Evolutionary conservation across 2,888 invertebrate genomes (phyloP), one percentile per base, ranked within the genome.

Genomic region (Neoitamus cyanurus): DNA sequence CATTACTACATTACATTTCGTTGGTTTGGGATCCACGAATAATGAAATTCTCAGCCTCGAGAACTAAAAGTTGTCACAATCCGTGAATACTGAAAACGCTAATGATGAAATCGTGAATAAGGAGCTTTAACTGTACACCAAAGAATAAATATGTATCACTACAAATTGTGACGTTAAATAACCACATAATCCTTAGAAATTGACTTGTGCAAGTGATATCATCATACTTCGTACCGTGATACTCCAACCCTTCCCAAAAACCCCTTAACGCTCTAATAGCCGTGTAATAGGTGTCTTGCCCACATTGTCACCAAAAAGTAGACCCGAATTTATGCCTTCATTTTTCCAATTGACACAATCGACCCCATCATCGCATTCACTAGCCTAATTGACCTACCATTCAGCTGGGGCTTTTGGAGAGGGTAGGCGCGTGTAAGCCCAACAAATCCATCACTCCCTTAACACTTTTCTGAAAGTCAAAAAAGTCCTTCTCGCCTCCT

Each of bases 381-480:
- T 20, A n/a, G 36, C 34, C 15, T 73, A 78, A 78, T 46, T 78
- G 31, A 25, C 25, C 34, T 28, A 9, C 20, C 13, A 69, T 69
- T 69, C 34, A 15, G 68, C 2, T 1, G 34, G 11, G 69, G 31
- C 2, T 30, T 46, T 28, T 25, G 36, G 7, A n/a, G 6, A 20
- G 46, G 72, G 72, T 30, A 7, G 20, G 30, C 70, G 70, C 70
- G 70, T 83, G 72, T 72, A 30, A 83, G 42, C 83, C 72, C 9
- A 72, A 70, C 83, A 46, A 80, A 83, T 72, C 83, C 72, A 83
- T 83, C 83, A 83, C 46, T 31, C 83, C 83, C 72, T 83, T 83
- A 83, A 83, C 83, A 83, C 83, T 72, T 46, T 58, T 30, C 37
- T 4, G 2, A 58, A 31, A 46, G 58, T 80, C n/a, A 28, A 68